Percentiles rank a stretch among this genome's conserved stretches.
These are phyloP conservation scores for Natator depressus DNA, from an alignment of 2,113 vertebrate genomes.

Conservation along the genomic window DNA sequence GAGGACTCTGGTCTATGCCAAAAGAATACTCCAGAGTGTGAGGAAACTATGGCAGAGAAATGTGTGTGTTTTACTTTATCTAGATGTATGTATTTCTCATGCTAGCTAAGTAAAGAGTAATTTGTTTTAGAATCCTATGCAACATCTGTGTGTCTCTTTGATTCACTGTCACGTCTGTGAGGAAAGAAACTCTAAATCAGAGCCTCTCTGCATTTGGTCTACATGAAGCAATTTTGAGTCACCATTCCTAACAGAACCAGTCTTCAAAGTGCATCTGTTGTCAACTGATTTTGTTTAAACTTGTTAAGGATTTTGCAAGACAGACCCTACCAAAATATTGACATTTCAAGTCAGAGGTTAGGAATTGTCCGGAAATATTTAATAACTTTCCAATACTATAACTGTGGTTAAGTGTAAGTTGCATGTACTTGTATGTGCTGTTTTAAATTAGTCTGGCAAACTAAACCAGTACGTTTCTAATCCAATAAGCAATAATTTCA, in stretches of 20 bases:
- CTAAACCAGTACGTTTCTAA: not conserved
- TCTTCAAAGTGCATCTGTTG: not conserved
- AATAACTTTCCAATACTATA: not conserved
- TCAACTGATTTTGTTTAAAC: not conserved
- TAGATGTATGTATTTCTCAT: too few relatives aligned
- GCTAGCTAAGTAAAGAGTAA: too few relatives aligned
- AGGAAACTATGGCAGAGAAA: too few relatives aligned
- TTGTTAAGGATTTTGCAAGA: not conserved
- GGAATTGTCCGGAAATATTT: not conserved
- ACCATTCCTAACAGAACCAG: not conserved
- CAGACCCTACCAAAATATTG: not conserved
- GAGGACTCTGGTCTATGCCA: too few relatives aligned
- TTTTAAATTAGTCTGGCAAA: not conserved
- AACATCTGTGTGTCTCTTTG: too few relatives aligned
- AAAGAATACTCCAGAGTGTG: too few relatives aligned
- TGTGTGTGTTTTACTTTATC: too few relatives aligned
- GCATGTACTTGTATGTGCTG: not conserved
- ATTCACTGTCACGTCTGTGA: too few relatives aligned
- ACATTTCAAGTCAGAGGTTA: not conserved
- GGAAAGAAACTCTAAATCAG: too few relatives aligned
- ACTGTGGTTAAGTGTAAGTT: not conserved
- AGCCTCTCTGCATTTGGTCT: not conserved
- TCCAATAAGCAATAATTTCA: not conserved
- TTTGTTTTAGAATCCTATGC: too few relatives aligned
- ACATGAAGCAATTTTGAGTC: not conserved